Evolutionary conservation across 1,140 invertebrate genomes (phyloP), one percentile per base, ranked within the genome.

Genomic region (Brevipalpus yothersi): DNA sequence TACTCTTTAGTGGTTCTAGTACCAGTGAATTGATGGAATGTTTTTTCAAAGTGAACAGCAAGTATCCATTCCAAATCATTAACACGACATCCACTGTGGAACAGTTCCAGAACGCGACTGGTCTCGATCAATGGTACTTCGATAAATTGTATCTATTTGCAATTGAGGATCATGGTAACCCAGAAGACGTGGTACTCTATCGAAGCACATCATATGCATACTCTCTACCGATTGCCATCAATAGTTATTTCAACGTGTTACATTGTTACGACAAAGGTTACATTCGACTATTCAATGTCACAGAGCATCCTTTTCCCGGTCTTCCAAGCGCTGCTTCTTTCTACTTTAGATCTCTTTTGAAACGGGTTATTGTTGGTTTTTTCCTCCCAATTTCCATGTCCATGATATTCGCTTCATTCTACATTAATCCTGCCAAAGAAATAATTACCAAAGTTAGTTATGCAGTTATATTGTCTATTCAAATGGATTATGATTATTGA

Each of bases 401-500:
- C n/a, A n/a, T 19, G 21, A 10, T 51, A 51, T 51, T 19, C 49
- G 21, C 21, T 51, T 51, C 49, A n/a, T 51, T 51, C 49, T 17
- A 51, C n/a, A 51, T n/a, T n/a, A 19, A 19, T 19, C n/a, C 49
- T 51, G 1, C 49, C 21, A 19, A n/a, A 51, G n/a, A n/a, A n/a
- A 51, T 19, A 12, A 10, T 19, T 8, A 19, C 21, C 49, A n/a
- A 51, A n/a, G 9, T n/a, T 7, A 3, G 13, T 51, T n/a, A 9
- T 10, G 8, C 23, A 4, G 8, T 12, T 15, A 19, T 12, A 41
- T 13, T 57, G 56, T 40, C 7, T 12, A 10, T n/a, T 43, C 13
- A 19, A 42, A 5, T n/a, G 4, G 12, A 42, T 43, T 2, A 40
- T 13, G 64, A 53, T 31, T 61, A n/a, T n/a, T 63, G 2, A 67